Conservation (phyloP, 2,113 vertebrate genomes). For the Prochilodus magdalenae region DNA sequence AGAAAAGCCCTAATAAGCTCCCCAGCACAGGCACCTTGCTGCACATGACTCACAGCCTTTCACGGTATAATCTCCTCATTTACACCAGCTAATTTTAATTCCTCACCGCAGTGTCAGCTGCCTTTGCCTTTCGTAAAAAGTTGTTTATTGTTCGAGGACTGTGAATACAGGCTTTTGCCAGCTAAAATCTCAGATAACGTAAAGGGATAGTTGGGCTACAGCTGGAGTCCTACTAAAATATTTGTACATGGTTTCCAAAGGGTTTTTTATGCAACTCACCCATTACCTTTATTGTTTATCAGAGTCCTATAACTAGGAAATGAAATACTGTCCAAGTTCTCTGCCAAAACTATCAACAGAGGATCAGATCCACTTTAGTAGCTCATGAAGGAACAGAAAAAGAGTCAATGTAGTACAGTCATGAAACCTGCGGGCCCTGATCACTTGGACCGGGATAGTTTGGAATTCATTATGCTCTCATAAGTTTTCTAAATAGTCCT, state of each 20-base stretch:
- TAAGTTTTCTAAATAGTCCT: neutral
- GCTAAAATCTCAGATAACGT: neutral
- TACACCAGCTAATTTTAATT: neutral
- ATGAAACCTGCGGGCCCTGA: neutral
- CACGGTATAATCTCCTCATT: neutral
- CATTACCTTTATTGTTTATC: slow-evolving; percentile 32
- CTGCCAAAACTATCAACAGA: slow-evolving; percentile 20
- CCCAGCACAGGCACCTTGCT: neutral
- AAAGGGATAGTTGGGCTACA: neutral
- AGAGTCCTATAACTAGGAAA: slow-evolving; percentile 29
- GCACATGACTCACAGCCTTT: neutral
- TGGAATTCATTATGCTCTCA: neutral
- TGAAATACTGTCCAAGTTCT: slow-evolving; percentile 18
- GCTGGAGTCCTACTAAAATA: neutral
- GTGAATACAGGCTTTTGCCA: neutral
- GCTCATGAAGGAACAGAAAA: slow-evolving; percentile 24
- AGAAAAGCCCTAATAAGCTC: neutral
- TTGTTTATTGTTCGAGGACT: neutral
- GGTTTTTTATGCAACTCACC: slow-evolving; percentile 17
- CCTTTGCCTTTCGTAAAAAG: neutral
- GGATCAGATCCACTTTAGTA: slow-evolving; percentile 28
- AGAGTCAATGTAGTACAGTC: slow-evolving; percentile 14
- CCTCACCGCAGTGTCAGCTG: neutral
- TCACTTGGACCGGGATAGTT: neutral
- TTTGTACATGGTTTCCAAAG: slow-evolving; percentile 28